Conservation (phyloP, 2,888 invertebrate genomes). For the Synergus laeviventris region DNA sequence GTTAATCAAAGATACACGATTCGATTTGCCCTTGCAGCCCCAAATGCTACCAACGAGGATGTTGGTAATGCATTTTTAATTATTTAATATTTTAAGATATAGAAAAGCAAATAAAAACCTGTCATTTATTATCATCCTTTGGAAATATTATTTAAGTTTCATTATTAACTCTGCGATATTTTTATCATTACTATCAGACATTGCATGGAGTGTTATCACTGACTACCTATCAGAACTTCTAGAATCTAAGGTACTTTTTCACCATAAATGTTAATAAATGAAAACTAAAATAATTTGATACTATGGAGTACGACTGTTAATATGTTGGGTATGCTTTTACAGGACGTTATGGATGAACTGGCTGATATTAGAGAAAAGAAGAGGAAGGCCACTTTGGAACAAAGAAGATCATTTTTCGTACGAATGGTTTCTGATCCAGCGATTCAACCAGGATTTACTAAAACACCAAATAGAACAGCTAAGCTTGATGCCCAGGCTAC, state of each 20-base stretch:
- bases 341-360: constrained; percentile 84
- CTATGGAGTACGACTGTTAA: neutral
- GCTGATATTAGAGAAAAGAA: constrained; percentile 86
- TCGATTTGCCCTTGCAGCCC: constrained; percentile 95
- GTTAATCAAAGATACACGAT: constrained; percentile 94
- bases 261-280: neutral
- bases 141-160: too few species aligned
- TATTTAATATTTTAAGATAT: constrained; percentile 5
- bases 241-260: constrained; percentile 78
- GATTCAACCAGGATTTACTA: constrained; percentile 78
- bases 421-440: constrained; percentile 99
- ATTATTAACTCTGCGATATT: constrained; percentile 27
- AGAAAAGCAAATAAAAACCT: neutral
- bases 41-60: constrained; percentile 90
- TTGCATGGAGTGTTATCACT: constrained; percentile 90
- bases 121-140: neutral
- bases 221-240: constrained; percentile 89
- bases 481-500: constrained; percentile 71
- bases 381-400: constrained; percentile 88
- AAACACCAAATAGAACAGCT: constrained; percentile 71
- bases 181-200: constrained; percentile 81
- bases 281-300: neutral
- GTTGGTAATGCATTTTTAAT: constrained; percentile 79
- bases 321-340: constrained; percentile 28
- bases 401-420: constrained; percentile 96